Base-by-base conservation (phyloP, 2,797 vertebrate species). In the Gadopsis bispinosus region DNA sequence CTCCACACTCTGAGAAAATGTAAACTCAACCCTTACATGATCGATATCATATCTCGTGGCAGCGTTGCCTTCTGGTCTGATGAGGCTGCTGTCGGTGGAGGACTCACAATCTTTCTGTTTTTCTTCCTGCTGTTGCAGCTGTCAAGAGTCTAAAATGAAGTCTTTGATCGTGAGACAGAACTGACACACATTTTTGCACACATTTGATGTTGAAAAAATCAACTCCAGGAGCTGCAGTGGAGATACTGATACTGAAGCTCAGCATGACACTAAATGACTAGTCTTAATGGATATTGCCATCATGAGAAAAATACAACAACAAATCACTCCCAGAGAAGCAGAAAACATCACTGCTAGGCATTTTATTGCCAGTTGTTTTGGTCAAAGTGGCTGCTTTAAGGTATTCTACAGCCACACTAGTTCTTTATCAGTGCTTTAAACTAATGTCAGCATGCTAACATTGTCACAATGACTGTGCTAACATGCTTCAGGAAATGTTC, bases 131-230 rank as follows among this genome's bases (percentile, higher is more conserved):
- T 53, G 70, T 26, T 59, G 17, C 62, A 31, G 62, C 76, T 31
- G 13, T 37, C 68, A 48, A 33, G 14, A 26, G 48, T 66, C 45
- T 51, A 12, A 48, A 50, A 10, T 61, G 1, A 68, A 29, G 43
- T 19, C 19, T 4, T 70, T 48, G 11, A 71, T 51, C 1, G 1
- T 53, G 35, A 63, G 37, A 16, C 17, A 55, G 35, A 55, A 29
- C 48, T 68, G 55, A 74, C 59, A 37, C 12, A 60, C 26, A 58
- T 63, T 63, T 69, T 51, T 47, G 55, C 16, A 16, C 22, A 62
- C 26, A 58, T 26, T 48, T 69, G 33, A 73, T n/a, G n/a, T 43
- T 41, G 41, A 29, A 55, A 48, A 62, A 31, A 31, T 61, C 0
- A 26, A 61, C 62, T 64, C 26, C 14, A 55, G 53, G 19, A 35